A percentile compares a stretch with the other conserved stretches of the same genome.
Evolutionary conservation across 23 tunicate genomes (phyloP).

Genomic region (Ascidia mentula): DNA sequence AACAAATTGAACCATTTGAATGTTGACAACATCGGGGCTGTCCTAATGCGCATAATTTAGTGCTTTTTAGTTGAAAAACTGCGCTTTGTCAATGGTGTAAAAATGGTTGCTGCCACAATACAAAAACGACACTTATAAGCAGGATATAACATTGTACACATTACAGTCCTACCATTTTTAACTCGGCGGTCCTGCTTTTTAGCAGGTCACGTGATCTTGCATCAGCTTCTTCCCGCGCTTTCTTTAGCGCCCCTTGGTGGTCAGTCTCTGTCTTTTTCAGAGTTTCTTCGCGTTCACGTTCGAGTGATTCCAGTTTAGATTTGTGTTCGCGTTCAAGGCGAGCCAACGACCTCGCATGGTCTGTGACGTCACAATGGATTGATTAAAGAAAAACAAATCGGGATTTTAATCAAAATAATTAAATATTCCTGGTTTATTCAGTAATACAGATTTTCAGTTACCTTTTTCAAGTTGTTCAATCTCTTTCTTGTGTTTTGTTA

Average conservation of each 20-base stretch:
- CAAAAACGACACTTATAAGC: too few relatives aligned
- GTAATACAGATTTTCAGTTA: not conserved
- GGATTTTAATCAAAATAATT: not conserved
- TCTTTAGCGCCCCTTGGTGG: constrained; percentile 55
- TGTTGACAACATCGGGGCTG: too few relatives aligned
- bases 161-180: constrained; percentile 37
- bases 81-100: too few relatives aligned
- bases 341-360: constrained; percentile 11
- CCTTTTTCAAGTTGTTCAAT: constrained; percentile 24
- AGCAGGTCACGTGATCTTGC: constrained; percentile 10
- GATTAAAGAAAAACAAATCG: too few relatives aligned
- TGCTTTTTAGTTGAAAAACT: too few relatives aligned
- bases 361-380: constrained; percentile 18
- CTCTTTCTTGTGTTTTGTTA: constrained; percentile 10
- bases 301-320: constrained; percentile 27
- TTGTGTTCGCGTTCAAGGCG: constrained; percentile 22
- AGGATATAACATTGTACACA: too few relatives aligned
- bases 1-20: not conserved
- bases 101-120: too few relatives aligned
- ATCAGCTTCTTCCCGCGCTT: constrained; percentile 28
- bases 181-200: constrained; percentile 17
- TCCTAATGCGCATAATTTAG: too few relatives aligned
- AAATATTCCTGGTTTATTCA: not conserved
- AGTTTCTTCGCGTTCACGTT: constrained; percentile 38
- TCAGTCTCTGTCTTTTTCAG: constrained; percentile 25